A percentile compares a stretch with the other conserved stretches of the same genome.
Conservation (phyloP, 2,888 invertebrate species). For the Nemurella pictetii region DNA sequence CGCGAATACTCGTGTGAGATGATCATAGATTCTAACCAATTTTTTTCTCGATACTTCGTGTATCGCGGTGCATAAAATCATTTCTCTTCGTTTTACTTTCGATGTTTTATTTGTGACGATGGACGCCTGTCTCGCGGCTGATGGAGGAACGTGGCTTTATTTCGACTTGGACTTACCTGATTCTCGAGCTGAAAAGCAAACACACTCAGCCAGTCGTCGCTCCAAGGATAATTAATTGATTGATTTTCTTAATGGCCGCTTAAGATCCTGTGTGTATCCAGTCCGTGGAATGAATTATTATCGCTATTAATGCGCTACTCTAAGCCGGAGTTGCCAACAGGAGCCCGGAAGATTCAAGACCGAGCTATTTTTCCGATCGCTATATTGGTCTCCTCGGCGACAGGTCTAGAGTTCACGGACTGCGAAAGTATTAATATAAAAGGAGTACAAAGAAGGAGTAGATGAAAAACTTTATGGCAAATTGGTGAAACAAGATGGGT, state of each 20-base stretch:
- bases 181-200: not conserved
- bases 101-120: not conserved
- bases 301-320: too few relatives aligned
- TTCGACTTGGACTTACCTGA: not conserved
- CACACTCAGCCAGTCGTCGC: not conserved
- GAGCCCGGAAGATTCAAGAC: too few relatives aligned
- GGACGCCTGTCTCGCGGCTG: not conserved
- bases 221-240: not conserved
- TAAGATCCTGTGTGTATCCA: not conserved
- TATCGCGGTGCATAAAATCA: not conserved
- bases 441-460: constrained; percentile 9
- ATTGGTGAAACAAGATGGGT: constrained; percentile 29
- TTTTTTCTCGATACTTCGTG: not conserved
- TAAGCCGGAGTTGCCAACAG: too few relatives aligned
- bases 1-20: not conserved
- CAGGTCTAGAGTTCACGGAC: not conserved
- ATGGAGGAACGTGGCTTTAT: not conserved
- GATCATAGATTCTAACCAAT: not conserved
- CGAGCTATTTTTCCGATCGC: too few relatives aligned
- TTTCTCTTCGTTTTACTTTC: not conserved
- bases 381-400: not conserved
- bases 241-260: not conserved
- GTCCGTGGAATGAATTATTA: not conserved
- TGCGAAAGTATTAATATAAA: constrained; percentile 19
- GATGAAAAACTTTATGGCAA: constrained; percentile 19